Evolutionary conservation across 2,113 vertebrate genomes (phyloP), one percentile per base, ranked within the genome.

Genomic region (Grallaria varia): DNA sequence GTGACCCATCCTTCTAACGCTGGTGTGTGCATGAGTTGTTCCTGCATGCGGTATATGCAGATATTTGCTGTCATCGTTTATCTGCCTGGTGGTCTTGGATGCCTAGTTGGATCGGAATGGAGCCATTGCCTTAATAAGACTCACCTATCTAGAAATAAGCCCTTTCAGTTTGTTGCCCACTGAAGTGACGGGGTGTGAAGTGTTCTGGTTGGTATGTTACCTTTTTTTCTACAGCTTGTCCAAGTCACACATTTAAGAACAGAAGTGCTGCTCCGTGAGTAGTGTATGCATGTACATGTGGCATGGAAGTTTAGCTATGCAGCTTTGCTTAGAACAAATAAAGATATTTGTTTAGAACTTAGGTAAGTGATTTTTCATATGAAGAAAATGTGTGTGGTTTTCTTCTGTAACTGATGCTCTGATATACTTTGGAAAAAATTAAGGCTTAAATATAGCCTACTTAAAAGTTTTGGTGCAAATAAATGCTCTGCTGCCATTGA

Each of bases 21-120:
- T 0, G 3, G 11, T 2, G 10, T 44, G 5, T 3, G 20, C 0
- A 0, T 19, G 52, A 30, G 17, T 45, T 5, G 3, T 66, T 71
- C 37, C 25, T 64, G 52, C 39, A 0, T 4, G 42, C 0, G 0
- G 4, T 40, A 28, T 15, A 0, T 19, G 35, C 33, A 31, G 40
- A 74, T 30, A 33, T 44, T 72, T 35, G 60, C 60, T 20, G 24
- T 30, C 31, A 21, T 52, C 0, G 0, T 53, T 60, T 19, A 10
- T 3, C 37, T 63, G 0, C 63, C 24, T 55, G 0, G 2, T 89
- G 66, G 33, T 89, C 50, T 68, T 53, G 78, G 55, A 55, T 44
- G 33, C 35, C 85, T 27, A 24, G 8, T 27, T 58, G 87, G 49
- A 49, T 78, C 23, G 17, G 62, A 76, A 30, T 4, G 58, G 64